Evolutionary conservation across 1,140 invertebrate species (phyloP).

Genomic region (Zeugodacus cucurbitae): DNA sequence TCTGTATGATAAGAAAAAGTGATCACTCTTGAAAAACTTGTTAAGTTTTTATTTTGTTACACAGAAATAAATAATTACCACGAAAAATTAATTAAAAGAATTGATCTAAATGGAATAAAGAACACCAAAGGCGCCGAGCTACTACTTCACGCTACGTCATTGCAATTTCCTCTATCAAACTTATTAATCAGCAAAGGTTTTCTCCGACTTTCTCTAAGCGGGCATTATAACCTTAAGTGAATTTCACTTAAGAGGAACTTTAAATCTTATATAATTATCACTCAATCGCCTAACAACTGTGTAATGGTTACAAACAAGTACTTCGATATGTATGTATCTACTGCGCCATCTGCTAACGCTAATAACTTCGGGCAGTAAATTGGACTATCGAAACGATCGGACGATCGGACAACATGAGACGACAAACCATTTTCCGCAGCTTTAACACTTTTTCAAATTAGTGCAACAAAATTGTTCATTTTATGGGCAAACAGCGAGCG

Average conservation of each 20-base stretch:
- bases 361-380: constrained; percentile 22
- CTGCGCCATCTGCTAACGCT: neutral
- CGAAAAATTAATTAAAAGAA: no score
- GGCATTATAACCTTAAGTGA: neutral
- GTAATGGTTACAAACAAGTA: neutral
- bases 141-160: neutral
- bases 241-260: neutral
- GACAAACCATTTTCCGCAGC: constrained; percentile 5
- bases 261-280: constrained; percentile 15
- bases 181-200: neutral
- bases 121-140: neutral
- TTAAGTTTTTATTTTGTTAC: no score
- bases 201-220: neutral
- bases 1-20: no score
- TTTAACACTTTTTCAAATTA: constrained; percentile 38
- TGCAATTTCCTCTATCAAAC: neutral
- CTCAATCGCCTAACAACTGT: constrained; percentile 10
- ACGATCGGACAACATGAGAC: neutral
- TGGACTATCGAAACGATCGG: neutral
- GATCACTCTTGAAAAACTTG: no score
- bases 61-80: no score
- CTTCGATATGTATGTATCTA: neutral
- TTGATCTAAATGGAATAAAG: neutral
- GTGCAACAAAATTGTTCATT: constrained; percentile 23
- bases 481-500: neutral